Percentiles rank a stretch among this genome's conserved stretches.
These are phyloP conservation scores for Cryptophagus acutangulus DNA, from an alignment of 2,888 invertebrate genomes.

Conservation along the genomic window DNA sequence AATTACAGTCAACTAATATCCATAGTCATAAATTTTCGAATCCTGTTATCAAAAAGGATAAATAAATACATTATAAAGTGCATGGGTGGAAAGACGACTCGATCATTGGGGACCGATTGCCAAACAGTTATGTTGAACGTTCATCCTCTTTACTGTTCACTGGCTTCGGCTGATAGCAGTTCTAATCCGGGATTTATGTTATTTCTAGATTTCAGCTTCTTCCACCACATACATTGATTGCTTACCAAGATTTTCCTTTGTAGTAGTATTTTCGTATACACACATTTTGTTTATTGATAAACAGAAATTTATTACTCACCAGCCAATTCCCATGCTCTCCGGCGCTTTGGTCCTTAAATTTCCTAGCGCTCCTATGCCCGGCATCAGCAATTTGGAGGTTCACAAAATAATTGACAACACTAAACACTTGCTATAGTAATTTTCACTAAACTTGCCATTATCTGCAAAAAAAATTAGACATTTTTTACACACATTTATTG, in stretches of 20 bases:
- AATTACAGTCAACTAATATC: too few relatives aligned
- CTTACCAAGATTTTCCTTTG: constrained; percentile 12
- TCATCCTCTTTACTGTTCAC: constrained; percentile 46
- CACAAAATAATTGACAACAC: constrained; percentile 16
- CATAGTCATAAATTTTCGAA: too few relatives aligned
- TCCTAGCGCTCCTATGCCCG: constrained; percentile 35
- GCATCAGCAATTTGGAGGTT: constrained; percentile 26
- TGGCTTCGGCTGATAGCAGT: constrained; percentile 45
- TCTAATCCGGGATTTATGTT: constrained; percentile 49
- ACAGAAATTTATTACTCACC: constrained; percentile 16
- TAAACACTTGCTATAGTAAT: constrained; percentile 19
- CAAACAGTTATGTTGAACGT: constrained; percentile 30
- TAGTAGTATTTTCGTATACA: too few relatives aligned
- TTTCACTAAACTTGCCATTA: constrained; percentile 21
- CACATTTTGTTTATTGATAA: background rate
- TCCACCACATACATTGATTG: constrained; percentile 24
- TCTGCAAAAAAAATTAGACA: constrained; percentile 14
- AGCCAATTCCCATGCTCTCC: constrained; percentile 21
- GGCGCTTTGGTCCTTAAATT: constrained; percentile 28
- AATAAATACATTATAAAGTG: too few relatives aligned
- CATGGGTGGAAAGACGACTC: too few relatives aligned
- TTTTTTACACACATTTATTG: background rate
- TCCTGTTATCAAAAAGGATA: too few relatives aligned
- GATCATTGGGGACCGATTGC: constrained; percentile 6
- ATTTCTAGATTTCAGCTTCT: constrained; percentile 39